These are phyloP conservation scores for Metallyticus violacea DNA, from an alignment of 2,888 invertebrate species.

Conservation along the genomic window DNA sequence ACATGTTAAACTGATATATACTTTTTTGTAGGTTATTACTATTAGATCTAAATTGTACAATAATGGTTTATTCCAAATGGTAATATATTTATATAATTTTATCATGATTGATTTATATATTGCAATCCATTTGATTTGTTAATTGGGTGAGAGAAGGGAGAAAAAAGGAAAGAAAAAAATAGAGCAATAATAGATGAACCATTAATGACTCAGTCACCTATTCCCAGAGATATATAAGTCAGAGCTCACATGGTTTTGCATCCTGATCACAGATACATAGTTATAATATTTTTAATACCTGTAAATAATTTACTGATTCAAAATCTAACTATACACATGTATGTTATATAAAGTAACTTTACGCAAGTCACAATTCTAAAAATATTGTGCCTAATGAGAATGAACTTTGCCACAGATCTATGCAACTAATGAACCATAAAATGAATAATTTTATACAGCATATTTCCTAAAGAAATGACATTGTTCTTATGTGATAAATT, in stretches of 20 bases:
- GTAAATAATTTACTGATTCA: neutral
- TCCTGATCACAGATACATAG: neutral
- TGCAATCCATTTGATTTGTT: too few relatives aligned
- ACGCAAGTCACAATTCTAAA: constrained; percentile 19
- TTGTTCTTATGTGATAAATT: neutral
- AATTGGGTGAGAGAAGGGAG: too few relatives aligned
- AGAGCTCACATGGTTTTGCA: neutral
- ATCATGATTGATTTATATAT: too few relatives aligned
- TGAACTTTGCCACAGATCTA: constrained; percentile 2
- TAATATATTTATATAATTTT: too few relatives aligned
- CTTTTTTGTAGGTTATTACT: too few relatives aligned
- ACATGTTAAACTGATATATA: too few relatives aligned
- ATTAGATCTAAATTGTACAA: too few relatives aligned
- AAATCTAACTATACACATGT: neutral
- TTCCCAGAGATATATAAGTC: neutral
- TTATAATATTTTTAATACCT: neutral
- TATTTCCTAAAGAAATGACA: neutral
- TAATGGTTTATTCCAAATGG: too few relatives aligned
- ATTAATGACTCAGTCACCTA: neutral
- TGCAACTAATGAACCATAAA: constrained; percentile 4
- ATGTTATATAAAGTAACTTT: neutral
- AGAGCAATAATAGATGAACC: neutral
- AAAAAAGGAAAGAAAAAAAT: neutral
- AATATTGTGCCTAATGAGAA: constrained; percentile 15
- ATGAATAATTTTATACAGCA: neutral